Evolutionary conservation across 2,113 vertebrate genomes (phyloP).

Genomic region (Catharus minimus): DNA sequence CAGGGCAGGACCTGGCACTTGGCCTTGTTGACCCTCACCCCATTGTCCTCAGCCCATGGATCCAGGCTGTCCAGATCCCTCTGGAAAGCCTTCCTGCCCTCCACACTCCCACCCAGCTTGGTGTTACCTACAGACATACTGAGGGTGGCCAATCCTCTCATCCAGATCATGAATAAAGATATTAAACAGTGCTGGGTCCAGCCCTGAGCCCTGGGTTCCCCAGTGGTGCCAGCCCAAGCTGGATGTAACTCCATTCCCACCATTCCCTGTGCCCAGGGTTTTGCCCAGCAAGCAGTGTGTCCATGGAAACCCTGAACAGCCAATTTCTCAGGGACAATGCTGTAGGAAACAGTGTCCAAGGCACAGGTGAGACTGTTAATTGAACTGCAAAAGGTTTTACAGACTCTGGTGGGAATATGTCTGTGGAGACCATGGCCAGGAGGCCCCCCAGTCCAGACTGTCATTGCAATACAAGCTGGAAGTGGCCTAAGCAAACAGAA

Average conservation of each 20-base stretch:
- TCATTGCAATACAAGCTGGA: background rate
- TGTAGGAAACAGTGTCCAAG: background rate
- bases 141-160: background rate
- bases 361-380: background rate
- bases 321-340: background rate
- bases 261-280: background rate
- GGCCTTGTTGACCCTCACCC: no score
- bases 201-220: fast-evolving
- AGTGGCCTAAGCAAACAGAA: background rate
- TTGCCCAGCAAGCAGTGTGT: background rate
- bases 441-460: background rate
- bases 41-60: background rate
- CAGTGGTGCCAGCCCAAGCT: background rate
- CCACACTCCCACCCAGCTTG: background rate
- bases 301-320: background rate
- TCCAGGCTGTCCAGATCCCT: background rate
- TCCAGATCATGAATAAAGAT: background rate
- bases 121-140: fast-evolving
- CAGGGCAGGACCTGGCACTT: no score
- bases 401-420: background rate
- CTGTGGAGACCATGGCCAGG: background rate
- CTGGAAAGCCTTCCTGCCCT: background rate
- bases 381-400: background rate
- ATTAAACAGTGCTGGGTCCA: background rate
- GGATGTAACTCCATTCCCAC: background rate